A percentile compares a stretch with the other conserved stretches of the same genome.
Conservation (phyloP, 1,140 invertebrate genomes). For the Diabrotica undecimpunctata region DNA sequence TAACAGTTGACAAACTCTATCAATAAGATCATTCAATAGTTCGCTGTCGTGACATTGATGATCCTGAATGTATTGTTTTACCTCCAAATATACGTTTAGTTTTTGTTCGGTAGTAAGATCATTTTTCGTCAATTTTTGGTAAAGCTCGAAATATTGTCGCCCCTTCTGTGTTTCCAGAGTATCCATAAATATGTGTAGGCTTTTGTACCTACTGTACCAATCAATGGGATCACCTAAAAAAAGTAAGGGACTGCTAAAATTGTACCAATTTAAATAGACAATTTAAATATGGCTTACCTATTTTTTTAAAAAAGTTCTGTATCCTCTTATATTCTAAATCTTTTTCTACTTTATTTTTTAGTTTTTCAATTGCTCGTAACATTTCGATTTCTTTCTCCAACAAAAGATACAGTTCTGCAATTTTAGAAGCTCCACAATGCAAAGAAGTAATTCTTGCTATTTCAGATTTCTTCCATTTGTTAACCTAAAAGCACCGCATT, state of each 20-base stretch:
- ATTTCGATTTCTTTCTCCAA: slow-evolving; percentile 63
- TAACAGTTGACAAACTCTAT: slow-evolving; percentile 59
- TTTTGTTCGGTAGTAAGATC: slow-evolving; percentile 52
- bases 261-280: too few species aligned
- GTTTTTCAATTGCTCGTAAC: slow-evolving; percentile 58
- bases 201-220: slow-evolving; percentile 58
- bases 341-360: slow-evolving; percentile 54
- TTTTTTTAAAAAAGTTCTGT: slow-evolving; percentile 56
- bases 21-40: slow-evolving; percentile 55
- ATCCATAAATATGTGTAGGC: slow-evolving; percentile 58
- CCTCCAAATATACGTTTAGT: slow-evolving; percentile 55
- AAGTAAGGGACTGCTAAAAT: neutral
- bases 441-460: slow-evolving; percentile 54
- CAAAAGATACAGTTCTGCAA: slow-evolving; percentile 58
- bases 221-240: slow-evolving; percentile 47
- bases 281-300: slow-evolving; percentile 50
- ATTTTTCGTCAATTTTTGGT: slow-evolving; percentile 53
- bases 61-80: slow-evolving; percentile 54
- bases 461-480: slow-evolving; percentile 61
- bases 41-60: slow-evolving; percentile 54
- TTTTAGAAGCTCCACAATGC: slow-evolving; percentile 56
- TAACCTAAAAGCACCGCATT: slow-evolving; percentile 41
- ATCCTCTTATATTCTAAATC: slow-evolving; percentile 53
- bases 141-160: slow-evolving; percentile 57
- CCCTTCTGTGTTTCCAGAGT: slow-evolving; percentile 64